Percentiles rank a stretch among this genome's conserved stretches.
Evolutionary conservation across 2,797 vertebrate species (phyloP).

Genomic region (Chaunax sp.): DNA sequence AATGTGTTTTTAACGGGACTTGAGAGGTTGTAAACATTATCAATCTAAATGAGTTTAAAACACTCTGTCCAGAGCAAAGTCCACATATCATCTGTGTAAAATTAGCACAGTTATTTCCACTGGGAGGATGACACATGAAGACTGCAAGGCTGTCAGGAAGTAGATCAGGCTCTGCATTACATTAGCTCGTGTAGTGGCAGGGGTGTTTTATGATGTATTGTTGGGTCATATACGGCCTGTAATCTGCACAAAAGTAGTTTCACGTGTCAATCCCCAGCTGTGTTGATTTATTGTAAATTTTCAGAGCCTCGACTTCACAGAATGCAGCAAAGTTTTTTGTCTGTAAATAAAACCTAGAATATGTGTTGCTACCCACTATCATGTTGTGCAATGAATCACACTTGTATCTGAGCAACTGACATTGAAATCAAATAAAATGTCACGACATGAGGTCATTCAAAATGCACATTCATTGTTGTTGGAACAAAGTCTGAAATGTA

Average conservation of each 20-base stretch:
- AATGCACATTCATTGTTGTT: neutral
- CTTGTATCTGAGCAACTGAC: slow-evolving; percentile 22
- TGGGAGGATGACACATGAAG: slow-evolving; percentile 16
- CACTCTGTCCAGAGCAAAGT: neutral
- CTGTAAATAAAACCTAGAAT: neutral
- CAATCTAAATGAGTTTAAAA: slow-evolving; percentile 7
- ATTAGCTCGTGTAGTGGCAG: slow-evolving; percentile 28
- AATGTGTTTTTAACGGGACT: slow-evolving; percentile 15
- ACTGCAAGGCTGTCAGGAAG: slow-evolving; percentile 34
- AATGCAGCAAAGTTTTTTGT: neutral
- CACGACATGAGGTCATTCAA: slow-evolving; percentile 30
- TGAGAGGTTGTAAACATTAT: slow-evolving; percentile 12
- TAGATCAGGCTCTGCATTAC: slow-evolving; percentile 30
- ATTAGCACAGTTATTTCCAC: slow-evolving; percentile 3
- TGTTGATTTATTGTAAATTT: neutral
- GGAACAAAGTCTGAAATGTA: too few species aligned
- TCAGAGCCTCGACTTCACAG: neutral
- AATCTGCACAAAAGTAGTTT: neutral
- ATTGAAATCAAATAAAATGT: slow-evolving; percentile 33
- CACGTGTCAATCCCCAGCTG: neutral
- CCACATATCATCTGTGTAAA: neutral
- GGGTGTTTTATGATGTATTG: slow-evolving; percentile 5
- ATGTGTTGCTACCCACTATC: neutral
- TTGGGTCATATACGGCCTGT: neutral
- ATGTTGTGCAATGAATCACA: slow-evolving; percentile 26